These are phyloP conservation scores for Melanophora roralis DNA, from an alignment of 2,888 invertebrate genomes.

Conservation along the genomic window DNA sequence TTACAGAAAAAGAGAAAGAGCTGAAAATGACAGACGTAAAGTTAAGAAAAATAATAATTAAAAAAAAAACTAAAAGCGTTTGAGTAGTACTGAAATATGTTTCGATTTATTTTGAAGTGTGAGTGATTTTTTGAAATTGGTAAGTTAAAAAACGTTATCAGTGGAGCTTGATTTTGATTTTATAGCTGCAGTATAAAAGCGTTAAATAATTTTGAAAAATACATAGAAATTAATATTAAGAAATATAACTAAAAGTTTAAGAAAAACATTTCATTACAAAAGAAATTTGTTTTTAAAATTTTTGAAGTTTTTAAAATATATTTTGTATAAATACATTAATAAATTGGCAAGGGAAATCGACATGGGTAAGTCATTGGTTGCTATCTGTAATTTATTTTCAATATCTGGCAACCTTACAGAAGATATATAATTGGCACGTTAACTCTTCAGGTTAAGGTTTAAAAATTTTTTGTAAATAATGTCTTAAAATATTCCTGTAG, in stretches of 20 bases:
- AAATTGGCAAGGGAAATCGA: no score
- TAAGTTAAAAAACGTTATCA: slow-evolving; percentile 57
- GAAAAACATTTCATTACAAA: slow-evolving; percentile 12
- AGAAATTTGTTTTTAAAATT: no score
- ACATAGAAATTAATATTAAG: not conserved
- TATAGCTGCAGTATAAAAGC: slow-evolving; percentile 57
- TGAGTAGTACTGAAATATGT: slow-evolving; percentile 57
- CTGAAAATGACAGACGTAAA: not conserved
- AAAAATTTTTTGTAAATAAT: no score
- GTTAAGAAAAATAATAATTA: slow-evolving; percentile 22
- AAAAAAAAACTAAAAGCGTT: slow-evolving; percentile 55
- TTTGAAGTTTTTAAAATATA: no score
- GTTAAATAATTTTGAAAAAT: slow-evolving; percentile 50
- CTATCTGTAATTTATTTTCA: no score
- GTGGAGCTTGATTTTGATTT: slow-evolving; percentile 48
- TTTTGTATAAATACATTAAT: no score
- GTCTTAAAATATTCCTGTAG: no score
- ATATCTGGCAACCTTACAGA: no score
- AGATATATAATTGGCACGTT: no score
- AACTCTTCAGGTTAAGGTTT: no score
- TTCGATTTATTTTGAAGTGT: slow-evolving; percentile 59
- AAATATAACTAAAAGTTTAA: slow-evolving; percentile 3
- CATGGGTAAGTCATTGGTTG: no score
- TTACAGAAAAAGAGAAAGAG: slow-evolving; percentile 7
- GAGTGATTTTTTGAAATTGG: slow-evolving; percentile 60